A percentile compares a stretch with the other conserved stretches of the same genome.
Conservation (phyloP, 2,888 invertebrate genomes). For the Rutpela maculata region DNA sequence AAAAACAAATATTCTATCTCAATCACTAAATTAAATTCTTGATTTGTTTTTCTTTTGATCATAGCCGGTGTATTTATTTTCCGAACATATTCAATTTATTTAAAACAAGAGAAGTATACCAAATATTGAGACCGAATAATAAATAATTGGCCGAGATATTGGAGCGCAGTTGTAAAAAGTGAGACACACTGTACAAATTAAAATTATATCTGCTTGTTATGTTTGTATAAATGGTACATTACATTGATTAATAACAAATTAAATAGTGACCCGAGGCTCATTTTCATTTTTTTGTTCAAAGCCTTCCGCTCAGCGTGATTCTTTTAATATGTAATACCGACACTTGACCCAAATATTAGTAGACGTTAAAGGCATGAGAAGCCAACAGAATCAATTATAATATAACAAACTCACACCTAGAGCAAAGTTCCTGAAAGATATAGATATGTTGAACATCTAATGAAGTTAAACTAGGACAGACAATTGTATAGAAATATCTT, state of each 20-base stretch:
- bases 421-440: not conserved
- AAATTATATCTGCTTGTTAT: not conserved
- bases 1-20: too few relatives aligned
- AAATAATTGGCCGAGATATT: too few relatives aligned
- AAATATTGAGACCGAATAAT: too few relatives aligned
- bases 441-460: not conserved
- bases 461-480: not conserved
- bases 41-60: too few relatives aligned
- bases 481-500: not conserved
- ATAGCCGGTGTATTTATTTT: too few relatives aligned
- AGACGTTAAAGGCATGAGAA: not conserved
- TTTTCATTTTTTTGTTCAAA: not conserved
- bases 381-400: not conserved
- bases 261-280: not conserved
- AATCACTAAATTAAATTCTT: too few relatives aligned
- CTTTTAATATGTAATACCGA: slow-evolving; percentile 10
- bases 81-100: too few relatives aligned
- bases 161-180: too few relatives aligned
- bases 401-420: slow-evolving; percentile 13
- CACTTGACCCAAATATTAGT: slow-evolving; percentile 10
- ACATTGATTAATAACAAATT: slow-evolving; percentile 11
- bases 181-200: not conserved
- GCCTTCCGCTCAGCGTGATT: not conserved
- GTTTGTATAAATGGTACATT: not conserved
- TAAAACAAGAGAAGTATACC: too few relatives aligned